Base-by-base conservation (phyloP, 1,140 invertebrate genomes). In the Harpegnathos saltator region DNA sequence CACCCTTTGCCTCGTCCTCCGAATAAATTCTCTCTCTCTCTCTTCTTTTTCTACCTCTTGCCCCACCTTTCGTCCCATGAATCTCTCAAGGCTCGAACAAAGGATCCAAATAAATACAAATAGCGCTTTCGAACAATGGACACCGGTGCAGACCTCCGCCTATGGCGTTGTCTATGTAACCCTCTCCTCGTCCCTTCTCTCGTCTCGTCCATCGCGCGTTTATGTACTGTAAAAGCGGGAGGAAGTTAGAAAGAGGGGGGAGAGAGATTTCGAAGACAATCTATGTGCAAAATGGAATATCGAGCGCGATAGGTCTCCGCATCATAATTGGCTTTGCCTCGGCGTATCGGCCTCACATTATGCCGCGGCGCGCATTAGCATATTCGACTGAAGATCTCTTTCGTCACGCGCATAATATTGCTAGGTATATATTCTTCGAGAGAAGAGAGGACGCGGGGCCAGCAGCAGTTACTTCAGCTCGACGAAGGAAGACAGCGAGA, bases 351-450 rank as follows among this genome's bases (percentile, higher is more conserved):
- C 88, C 91, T 90, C 85, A 87, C 85, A 91, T 93, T 92, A 91
- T 88, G 89, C 86, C 52, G 48, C 86, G 88, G 77, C 82, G 82
- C 65, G 44, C 59, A 94, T 93, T 94, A 92, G 89, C 93, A 93
- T 94, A 94, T 85, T 92, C 83, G 80, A 88, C 86, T 83, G 48
- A 92, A 92, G 91, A 94, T 94, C 93, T 93, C 91, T 91, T 93
- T 94, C 92, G 93, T 93, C 91, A 94, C 93, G 90, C 91, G 90
- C 91, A 93, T 93, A 93, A 90, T n/a, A n/a, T 91, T 86, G 86
- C 83, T 69, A 71, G 82, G 74, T 84, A 81, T 48, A 72, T 22
- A n/a, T 11, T 22, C 58, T 33, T 56, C 44, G 50, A 29, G 54
- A 48, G 44, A 63, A 33, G 38, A 22, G 56, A 33, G 24, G 58